These are phyloP conservation scores for Oconnorella tubifera DNA, from an alignment of 2,888 invertebrate species.

Conservation along the genomic window DNA sequence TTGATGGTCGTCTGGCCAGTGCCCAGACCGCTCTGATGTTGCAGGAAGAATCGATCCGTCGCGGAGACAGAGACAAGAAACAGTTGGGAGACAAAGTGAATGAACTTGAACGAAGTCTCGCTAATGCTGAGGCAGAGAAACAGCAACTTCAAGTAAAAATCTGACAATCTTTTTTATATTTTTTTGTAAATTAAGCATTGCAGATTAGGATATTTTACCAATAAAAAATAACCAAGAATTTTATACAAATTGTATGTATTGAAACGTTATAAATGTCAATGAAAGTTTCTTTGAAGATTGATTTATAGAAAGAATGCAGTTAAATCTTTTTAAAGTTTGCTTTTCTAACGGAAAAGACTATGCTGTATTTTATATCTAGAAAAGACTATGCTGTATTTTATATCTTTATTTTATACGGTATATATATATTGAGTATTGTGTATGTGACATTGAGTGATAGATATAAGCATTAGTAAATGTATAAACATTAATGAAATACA, in stretches of 20 bases:
- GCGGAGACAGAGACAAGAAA: conserved; percentile 56
- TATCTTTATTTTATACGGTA: too few species aligned
- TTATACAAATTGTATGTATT: too few species aligned
- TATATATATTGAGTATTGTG: too few species aligned
- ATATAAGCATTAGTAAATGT: too few species aligned
- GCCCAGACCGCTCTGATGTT: conserved; percentile 61
- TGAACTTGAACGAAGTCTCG: conserved; percentile 48
- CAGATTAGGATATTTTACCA: background rate
- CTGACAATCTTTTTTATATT: background rate
- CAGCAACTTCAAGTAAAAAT: conserved; percentile 48
- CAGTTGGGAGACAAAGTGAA: conserved; percentile 52
- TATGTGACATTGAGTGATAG: too few species aligned
- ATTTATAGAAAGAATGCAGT: too few species aligned
- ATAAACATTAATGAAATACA: too few species aligned
- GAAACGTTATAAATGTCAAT: background rate
- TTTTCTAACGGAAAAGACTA: too few species aligned
- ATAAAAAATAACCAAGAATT: background rate
- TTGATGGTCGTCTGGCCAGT: conserved; percentile 55
- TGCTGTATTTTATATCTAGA: too few species aligned
- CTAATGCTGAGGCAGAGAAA: conserved; percentile 52
- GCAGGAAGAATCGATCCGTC: conserved; percentile 58
- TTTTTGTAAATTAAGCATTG: background rate
- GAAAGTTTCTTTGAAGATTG: background rate
- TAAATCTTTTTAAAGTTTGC: too few species aligned
- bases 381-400: too few species aligned